These are phyloP conservation scores for Glaucopsyche alexis DNA, from an alignment of 2,888 invertebrate species.

Conservation along the genomic window DNA sequence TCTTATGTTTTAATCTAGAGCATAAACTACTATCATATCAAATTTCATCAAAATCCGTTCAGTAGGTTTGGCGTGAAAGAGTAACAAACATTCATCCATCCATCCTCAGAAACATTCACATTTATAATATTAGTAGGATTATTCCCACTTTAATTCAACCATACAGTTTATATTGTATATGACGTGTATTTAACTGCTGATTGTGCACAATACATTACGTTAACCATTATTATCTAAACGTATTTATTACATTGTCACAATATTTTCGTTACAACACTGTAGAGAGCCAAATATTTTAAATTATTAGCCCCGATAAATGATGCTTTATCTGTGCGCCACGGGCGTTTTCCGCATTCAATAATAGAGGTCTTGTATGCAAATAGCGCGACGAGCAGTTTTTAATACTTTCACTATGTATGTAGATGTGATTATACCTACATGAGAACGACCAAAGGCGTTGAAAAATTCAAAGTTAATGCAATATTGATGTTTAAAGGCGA, in stretches of 20 bases:
- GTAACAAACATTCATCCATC: too few relatives aligned
- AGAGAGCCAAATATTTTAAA: slow-evolving; percentile 25
- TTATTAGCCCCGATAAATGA: slow-evolving; percentile 14
- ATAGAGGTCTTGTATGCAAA: slow-evolving; percentile 50
- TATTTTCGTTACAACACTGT: slow-evolving; percentile 18
- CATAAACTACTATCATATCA: too few relatives aligned
- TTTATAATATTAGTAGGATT: too few relatives aligned
- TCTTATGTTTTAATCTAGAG: too few relatives aligned
- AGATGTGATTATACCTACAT: slow-evolving; percentile 34
- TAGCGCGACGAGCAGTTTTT: slow-evolving; percentile 52
- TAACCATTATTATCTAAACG: neutral
- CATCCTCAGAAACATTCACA: too few relatives aligned
- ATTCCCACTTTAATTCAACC: neutral
- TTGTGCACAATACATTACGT: slow-evolving; percentile 2
- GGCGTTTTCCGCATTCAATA: slow-evolving; percentile 43
- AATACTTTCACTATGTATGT: slow-evolving; percentile 56
- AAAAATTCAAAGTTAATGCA: slow-evolving; percentile 44
- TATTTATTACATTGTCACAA: slow-evolving; percentile 11
- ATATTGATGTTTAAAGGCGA: neutral
- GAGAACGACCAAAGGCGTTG: slow-evolving; percentile 32
- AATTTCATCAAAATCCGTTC: too few relatives aligned
- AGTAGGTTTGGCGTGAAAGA: too few relatives aligned
- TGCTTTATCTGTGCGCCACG: slow-evolving; percentile 31
- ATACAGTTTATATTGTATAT: too few relatives aligned
- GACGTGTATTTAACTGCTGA: too few relatives aligned